A percentile compares a stretch with the other conserved stretches of the same genome.
Conservation (phyloP, 1,140 invertebrate species). For the Zaprionus capensis region DNA sequence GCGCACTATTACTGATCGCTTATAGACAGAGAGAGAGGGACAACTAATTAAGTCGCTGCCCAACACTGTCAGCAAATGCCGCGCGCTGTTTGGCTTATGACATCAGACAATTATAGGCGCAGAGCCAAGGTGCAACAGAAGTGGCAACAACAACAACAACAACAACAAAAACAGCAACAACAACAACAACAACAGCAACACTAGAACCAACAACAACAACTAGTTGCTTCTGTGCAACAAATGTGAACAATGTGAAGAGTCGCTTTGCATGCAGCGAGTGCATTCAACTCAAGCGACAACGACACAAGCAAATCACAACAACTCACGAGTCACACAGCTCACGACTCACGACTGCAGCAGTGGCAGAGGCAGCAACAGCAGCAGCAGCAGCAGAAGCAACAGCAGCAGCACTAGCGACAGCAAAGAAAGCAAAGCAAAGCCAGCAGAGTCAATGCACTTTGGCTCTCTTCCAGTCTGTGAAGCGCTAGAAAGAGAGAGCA, state of each 20-base stretch:
- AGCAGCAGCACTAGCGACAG: conserved; percentile 22
- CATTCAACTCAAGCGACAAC: not conserved
- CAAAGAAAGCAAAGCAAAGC: conserved; percentile 45
- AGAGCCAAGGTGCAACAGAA: conserved; percentile 62
- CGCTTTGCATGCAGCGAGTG: conserved; percentile 4
- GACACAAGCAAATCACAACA: not conserved
- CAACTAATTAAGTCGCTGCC: too few relatives aligned
- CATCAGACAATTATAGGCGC: conserved; percentile 49
- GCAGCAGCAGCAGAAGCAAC: conserved; percentile 3
- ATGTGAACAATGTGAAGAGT: not conserved
- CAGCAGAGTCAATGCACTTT: conserved; percentile 74
- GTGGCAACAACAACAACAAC: not conserved
- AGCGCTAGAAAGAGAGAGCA: conserved; percentile 23
- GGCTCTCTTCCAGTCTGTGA: conserved; percentile 43
- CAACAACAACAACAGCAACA: conserved; percentile 18
- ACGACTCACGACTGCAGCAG: conserved; percentile 28
- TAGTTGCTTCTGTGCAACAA: not conserved
- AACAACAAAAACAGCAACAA: conserved; percentile 19
- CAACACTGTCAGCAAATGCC: too few relatives aligned
- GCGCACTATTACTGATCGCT: too few relatives aligned
- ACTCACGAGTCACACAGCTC: not conserved
- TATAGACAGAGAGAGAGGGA: too few relatives aligned
- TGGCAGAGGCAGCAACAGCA: not conserved
- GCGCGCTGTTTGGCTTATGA: conserved; percentile 67
- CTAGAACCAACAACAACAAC: not conserved